phyloP scores from a whole-genome alignment of 2,113 vertebrate genomes.

The Corapipo altera region DNA sequence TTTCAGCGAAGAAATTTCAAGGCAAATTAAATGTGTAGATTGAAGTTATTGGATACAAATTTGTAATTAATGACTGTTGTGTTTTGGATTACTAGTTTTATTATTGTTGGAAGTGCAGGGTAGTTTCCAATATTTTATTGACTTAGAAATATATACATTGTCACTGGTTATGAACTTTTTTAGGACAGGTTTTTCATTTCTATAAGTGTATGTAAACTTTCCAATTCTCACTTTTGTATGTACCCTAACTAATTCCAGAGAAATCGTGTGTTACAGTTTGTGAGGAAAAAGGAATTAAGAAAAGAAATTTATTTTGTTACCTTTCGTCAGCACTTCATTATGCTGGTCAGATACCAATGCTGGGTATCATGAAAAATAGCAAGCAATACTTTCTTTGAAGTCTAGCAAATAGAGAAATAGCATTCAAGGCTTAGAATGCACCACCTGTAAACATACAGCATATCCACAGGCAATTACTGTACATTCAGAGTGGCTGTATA shows the following conservation, averaged over 20 bases:
- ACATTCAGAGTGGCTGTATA: background rate
- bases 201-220: background rate
- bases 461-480: conserved; percentile 46
- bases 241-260: background rate
- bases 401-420: conserved; percentile 46
- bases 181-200: background rate
- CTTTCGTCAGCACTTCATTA: conserved; percentile 41
- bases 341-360: background rate
- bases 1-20: background rate
- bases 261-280: background rate
- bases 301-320: background rate
- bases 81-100: background rate
- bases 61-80: background rate
- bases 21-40: background rate
- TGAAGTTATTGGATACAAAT: background rate
- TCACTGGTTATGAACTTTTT: background rate
- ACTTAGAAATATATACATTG: background rate
- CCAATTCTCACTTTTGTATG: background rate
- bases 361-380: conserved; percentile 13
- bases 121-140: background rate
- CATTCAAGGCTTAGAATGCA: conserved; percentile 41
- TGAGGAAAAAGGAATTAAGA: background rate
- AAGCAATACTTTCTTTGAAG: conserved; percentile 21
- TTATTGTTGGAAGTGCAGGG: background rate
- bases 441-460: conserved; percentile 14